These are phyloP conservation scores for Neocrepidodera transversa DNA, from an alignment of 2,888 invertebrate species.

Conservation along the genomic window DNA sequence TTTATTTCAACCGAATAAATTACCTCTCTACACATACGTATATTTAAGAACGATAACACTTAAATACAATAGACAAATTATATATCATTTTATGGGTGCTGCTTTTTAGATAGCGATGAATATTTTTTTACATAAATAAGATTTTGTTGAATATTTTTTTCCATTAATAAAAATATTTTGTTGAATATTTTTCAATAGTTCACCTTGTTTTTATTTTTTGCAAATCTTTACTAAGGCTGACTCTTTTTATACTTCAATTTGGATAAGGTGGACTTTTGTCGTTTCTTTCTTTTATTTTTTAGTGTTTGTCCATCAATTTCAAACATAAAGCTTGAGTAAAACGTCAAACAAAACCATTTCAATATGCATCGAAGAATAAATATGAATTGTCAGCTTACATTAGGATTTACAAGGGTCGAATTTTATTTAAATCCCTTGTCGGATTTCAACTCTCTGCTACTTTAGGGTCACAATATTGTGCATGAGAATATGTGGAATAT, in stretches of 20 bases:
- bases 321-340: constrained; percentile 16
- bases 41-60: constrained; percentile 28
- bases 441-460: constrained; percentile 18
- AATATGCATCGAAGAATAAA: constrained; percentile 32
- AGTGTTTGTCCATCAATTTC: constrained; percentile 21
- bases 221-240: too few species aligned
- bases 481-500: too few species aligned
- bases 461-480: too few species aligned
- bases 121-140: too few species aligned
- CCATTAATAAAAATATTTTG: too few species aligned
- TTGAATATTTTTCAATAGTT: too few species aligned
- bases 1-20: constrained; percentile 27
- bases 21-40: constrained; percentile 27
- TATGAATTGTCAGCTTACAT: constrained; percentile 38
- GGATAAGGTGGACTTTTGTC: constrained; percentile 6
- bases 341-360: constrained; percentile 27
- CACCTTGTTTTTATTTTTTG: too few species aligned
- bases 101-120: too few species aligned
- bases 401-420: constrained; percentile 36
- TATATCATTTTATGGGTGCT: constrained; percentile 19
- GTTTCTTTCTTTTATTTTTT: constrained; percentile 6
- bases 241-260: neutral
- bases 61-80: constrained; percentile 30
- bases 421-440: constrained; percentile 26
- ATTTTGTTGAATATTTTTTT: too few species aligned